These are phyloP conservation scores for Oscheius sp. DNA, from an alignment of 2,888 invertebrate genomes.

Conservation along the genomic window DNA sequence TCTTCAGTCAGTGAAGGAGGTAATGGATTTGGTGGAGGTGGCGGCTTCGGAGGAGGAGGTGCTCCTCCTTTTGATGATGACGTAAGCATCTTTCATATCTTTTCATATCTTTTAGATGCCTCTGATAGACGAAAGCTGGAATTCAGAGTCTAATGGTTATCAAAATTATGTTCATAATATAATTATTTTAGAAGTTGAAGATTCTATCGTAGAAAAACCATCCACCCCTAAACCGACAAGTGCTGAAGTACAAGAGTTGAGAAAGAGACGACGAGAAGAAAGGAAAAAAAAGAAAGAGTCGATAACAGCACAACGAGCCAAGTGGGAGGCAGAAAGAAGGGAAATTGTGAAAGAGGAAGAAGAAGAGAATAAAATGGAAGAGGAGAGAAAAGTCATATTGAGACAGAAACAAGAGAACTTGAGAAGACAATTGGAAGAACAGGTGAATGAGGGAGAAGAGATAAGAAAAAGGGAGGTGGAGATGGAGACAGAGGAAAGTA, in stretches of 20 bases:
- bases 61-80: constrained; percentile 12
- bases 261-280: not conserved
- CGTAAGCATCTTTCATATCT: not conserved
- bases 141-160: not conserved
- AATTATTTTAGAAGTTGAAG: not conserved
- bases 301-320: not conserved
- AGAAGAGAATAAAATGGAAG: constrained; percentile 18
- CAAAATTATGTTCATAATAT: not conserved
- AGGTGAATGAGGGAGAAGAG: not conserved
- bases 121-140: not conserved
- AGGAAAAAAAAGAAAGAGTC: constrained; percentile 10
- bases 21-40: not conserved
- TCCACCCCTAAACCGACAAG: not conserved
- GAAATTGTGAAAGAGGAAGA: not conserved
- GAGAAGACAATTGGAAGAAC: constrained; percentile 12
- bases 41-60: constrained; percentile 1
- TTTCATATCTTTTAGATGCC: constrained; percentile 2
- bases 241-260: not conserved
- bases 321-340: not conserved
- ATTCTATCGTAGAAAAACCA: not conserved
- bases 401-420: constrained; percentile 16
- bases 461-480: constrained; percentile 2
- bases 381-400: constrained; percentile 8
- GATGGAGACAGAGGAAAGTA: not conserved
- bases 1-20: not conserved